phyloP scores from a whole-genome alignment of 2,888 invertebrate genomes.

The Sesia apiformis region DNA sequence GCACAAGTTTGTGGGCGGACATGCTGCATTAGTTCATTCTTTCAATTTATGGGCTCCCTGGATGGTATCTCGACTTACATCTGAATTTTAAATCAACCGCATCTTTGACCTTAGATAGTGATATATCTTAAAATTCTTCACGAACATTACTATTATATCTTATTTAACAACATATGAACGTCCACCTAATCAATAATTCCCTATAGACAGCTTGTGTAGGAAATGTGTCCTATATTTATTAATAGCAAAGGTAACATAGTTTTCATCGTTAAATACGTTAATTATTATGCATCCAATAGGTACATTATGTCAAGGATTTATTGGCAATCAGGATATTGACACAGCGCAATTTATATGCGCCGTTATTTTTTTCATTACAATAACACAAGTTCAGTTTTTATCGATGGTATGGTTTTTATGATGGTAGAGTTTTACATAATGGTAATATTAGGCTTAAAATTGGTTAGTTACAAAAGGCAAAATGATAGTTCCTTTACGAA shows the following conservation, averaged over 20 bases:
- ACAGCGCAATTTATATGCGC: constrained; percentile 3
- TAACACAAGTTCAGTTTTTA: neutral
- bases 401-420: neutral
- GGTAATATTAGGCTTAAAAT: too few relatives aligned
- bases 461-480: too few relatives aligned
- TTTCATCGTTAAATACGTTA: too few relatives aligned
- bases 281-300: constrained; percentile 6
- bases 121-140: constrained; percentile 10
- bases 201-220: too few relatives aligned
- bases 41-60: constrained; percentile 33
- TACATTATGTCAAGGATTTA: constrained; percentile 22
- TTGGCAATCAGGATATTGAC: constrained; percentile 7
- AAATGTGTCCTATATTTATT: too few relatives aligned
- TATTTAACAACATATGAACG: too few relatives aligned
- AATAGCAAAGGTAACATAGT: too few relatives aligned
- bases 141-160: too few relatives aligned
- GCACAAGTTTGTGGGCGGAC: constrained; percentile 22
- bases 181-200: too few relatives aligned
- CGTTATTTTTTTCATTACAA: neutral
- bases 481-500: too few relatives aligned
- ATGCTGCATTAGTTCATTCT: constrained; percentile 42
- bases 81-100: constrained; percentile 9
- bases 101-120: constrained; percentile 6
- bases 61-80: constrained; percentile 3
- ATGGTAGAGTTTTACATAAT: neutral